These are phyloP conservation scores for Pecten maximus DNA, from an alignment of 2,888 invertebrate genomes.

Conservation along the genomic window DNA sequence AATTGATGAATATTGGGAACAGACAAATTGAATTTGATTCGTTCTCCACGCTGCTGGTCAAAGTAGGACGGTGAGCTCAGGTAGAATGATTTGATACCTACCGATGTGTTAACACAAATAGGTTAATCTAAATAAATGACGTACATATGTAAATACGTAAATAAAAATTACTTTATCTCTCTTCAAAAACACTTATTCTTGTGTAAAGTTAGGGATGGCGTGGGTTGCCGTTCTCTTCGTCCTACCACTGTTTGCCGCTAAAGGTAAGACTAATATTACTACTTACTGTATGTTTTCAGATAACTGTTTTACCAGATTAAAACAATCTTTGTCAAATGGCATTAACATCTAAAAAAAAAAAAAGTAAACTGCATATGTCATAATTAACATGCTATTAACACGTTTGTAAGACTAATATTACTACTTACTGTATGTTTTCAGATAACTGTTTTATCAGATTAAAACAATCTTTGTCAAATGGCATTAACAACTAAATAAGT, in stretches of 20 bases:
- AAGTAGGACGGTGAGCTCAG: neutral
- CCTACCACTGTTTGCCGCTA: neutral
- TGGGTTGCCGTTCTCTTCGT: neutral
- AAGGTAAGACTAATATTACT: neutral
- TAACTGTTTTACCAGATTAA: too few species aligned
- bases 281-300: neutral
- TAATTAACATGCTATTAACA: too few species aligned
- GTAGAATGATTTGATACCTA: neutral
- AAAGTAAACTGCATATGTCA: too few species aligned
- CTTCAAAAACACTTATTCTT: neutral
- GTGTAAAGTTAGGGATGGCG: neutral
- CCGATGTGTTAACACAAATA: neutral
- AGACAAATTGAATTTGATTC: neutral
- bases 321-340: neutral
- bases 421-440: neutral
- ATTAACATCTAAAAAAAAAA: neutral
- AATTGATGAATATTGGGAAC: neutral
- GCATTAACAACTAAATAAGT: neutral
- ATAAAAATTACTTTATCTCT: neutral
- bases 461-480: neutral
- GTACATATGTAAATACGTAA: neutral
- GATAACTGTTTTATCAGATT: too few species aligned
- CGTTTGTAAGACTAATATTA: too few species aligned
- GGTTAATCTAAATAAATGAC: neutral
- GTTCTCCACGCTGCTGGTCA: neutral